A percentile compares a stretch with the other conserved stretches of the same genome.
phyloP scores from a whole-genome alignment of 2,888 invertebrate genomes.

The Mystacides longicornis region DNA sequence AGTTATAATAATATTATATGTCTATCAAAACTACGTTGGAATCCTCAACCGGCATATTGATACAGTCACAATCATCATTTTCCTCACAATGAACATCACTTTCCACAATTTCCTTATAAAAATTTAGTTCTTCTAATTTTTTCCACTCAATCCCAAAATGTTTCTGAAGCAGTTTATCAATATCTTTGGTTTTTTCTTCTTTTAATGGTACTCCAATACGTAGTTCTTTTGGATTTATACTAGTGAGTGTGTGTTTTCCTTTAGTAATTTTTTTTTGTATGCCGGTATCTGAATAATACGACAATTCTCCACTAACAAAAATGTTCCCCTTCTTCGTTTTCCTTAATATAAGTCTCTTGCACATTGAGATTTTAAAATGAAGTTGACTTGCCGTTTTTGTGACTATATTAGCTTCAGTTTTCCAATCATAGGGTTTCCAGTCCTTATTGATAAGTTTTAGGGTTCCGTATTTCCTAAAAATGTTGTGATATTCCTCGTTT shows the following conservation, averaged over 20 bases:
- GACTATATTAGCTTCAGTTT: background rate
- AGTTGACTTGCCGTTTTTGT: background rate
- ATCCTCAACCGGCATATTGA: no score
- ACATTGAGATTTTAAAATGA: background rate
- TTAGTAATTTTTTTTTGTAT: background rate
- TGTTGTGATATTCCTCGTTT: background rate
- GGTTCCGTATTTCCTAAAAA: background rate
- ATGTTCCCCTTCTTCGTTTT: background rate
- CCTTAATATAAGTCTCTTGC: background rate
- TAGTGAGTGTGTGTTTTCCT: background rate
- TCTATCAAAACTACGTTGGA: no score
- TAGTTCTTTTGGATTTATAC: background rate
- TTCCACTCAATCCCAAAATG: no score
- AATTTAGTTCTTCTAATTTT: no score
- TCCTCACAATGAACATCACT: no score
- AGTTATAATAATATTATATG: no score
- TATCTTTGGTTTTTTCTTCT: background rate
- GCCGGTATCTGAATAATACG: background rate
- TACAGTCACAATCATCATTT: no score
- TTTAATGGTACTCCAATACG: background rate
- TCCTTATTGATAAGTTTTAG: background rate
- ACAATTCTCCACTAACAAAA: background rate
- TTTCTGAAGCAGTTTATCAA: constrained; percentile 1
- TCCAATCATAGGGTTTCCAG: constrained; percentile 1
- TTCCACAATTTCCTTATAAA: no score